A percentile compares a stretch with the other conserved stretches of the same genome.
Conservation (phyloP, 2,113 vertebrate species). For the Paramisgurnus dabryanus region DNA sequence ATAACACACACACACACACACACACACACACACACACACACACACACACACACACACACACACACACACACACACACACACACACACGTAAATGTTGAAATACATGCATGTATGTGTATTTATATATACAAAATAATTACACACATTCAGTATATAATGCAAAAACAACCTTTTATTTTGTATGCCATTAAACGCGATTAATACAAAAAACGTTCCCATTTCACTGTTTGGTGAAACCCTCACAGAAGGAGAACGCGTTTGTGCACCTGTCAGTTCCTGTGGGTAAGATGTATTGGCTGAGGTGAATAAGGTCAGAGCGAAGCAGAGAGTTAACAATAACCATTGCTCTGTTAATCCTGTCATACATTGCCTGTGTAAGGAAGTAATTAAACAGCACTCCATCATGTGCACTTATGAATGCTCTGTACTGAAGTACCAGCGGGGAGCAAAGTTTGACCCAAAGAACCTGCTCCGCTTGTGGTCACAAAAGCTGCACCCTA, state of each 20-base stretch:
- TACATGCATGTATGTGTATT: no score
- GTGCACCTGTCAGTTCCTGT: background rate
- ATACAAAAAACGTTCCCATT: no score
- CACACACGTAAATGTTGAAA: no score
- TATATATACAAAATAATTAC: no score
- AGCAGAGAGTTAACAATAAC: slow-evolving; percentile 19
- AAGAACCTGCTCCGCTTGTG: slow-evolving; percentile 35
- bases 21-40: no score
- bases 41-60: no score
- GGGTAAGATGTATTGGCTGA: slow-evolving; percentile 4
- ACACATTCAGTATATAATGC: no score
- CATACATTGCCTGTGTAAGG: slow-evolving; percentile 47
- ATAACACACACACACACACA: no score
- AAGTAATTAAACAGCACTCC: slow-evolving; percentile 52
- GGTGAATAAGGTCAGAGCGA: slow-evolving; percentile 8
- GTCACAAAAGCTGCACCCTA: slow-evolving; percentile 1
- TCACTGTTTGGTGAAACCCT: background rate
- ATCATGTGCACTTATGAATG: slow-evolving; percentile 47
- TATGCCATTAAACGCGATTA: no score
- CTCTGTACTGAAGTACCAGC: slow-evolving; percentile 29
- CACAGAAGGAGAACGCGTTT: background rate
- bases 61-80: no score
- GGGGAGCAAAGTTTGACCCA: slow-evolving; percentile 41
- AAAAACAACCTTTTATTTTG: no score
- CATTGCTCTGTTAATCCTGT: slow-evolving; percentile 38